phyloP scores from a whole-genome alignment of 2,888 invertebrate species.

The Rotaria magnacalcarata region DNA sequence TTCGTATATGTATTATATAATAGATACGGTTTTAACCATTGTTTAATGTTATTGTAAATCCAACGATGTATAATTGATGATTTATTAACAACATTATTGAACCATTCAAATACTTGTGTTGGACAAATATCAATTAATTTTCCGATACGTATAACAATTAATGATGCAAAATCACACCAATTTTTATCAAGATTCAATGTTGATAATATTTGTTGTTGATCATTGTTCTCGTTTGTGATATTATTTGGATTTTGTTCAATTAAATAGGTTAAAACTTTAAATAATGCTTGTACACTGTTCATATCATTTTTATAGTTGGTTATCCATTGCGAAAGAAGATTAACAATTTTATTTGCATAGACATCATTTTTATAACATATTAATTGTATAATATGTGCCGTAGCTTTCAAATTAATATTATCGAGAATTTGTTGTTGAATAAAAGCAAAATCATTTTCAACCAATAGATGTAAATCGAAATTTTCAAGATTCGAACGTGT shows the following conservation, averaged over 20 bases:
- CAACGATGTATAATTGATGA: conserved; percentile 32
- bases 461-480: background rate
- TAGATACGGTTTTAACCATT: conserved; percentile 15
- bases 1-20: conserved; percentile 19
- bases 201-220: background rate
- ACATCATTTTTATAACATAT: conserved; percentile 33
- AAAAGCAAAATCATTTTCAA: conserved; percentile 5
- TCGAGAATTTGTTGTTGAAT: conserved; percentile 36
- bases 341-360: background rate
- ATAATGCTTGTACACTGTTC: conserved; percentile 27
- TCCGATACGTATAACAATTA: background rate
- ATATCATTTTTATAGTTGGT: background rate
- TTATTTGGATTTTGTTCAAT: conserved; percentile 25
- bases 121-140: conserved; percentile 33
- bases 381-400: conserved; percentile 30
- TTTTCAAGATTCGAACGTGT: background rate
- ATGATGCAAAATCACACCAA: conserved; percentile 6
- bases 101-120: conserved; percentile 27
- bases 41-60: background rate
- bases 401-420: conserved; percentile 28
- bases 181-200: background rate
- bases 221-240: background rate
- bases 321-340: background rate
- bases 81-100: conserved; percentile 3
- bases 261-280: conserved; percentile 31